Conservation (phyloP, 37 sponge, comb jelly and placozoan species). For the Eunapius fragilis region DNA sequence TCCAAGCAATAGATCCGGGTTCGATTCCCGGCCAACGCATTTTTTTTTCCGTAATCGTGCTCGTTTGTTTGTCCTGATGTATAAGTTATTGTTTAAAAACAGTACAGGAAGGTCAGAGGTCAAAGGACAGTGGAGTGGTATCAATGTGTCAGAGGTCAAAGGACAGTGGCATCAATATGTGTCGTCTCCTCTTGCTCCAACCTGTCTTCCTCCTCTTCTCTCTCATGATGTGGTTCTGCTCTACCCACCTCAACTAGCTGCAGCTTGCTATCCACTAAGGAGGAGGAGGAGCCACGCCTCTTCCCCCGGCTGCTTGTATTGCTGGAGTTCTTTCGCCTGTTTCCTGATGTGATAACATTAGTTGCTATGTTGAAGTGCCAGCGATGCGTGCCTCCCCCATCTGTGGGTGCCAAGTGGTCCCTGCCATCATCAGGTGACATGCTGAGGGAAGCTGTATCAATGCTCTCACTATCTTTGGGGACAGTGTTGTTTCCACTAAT, state of each 20-base stretch:
- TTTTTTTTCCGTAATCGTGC: too few relatives aligned
- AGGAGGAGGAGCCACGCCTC: background rate
- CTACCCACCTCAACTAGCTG: background rate
- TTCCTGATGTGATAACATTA: background rate
- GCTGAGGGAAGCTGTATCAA: too few relatives aligned
- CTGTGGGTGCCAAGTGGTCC: too few relatives aligned
- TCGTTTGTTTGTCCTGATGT: slow-evolving; percentile 4
- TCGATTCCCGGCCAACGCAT: slow-evolving; percentile 98
- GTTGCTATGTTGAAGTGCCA: background rate
- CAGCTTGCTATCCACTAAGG: background rate
- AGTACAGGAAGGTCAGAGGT: too few relatives aligned
- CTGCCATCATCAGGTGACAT: too few relatives aligned
- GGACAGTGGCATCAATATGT: background rate
- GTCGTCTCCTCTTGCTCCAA: background rate
- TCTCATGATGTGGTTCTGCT: background rate
- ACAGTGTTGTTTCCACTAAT: background rate
- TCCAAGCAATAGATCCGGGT: slow-evolving; percentile 99
- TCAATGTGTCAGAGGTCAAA: background rate
- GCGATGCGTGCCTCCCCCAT: background rate
- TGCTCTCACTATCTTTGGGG: background rate
- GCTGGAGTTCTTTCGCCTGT: background rate
- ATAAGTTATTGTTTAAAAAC: too few relatives aligned
- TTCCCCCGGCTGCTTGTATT: background rate
- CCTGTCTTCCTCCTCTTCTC: background rate
- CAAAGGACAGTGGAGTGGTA: too few relatives aligned